Evolutionary conservation across 2,113 vertebrate genomes (phyloP), one percentile per base, ranked within the genome.

Genomic region (Megalops atlanticus): DNA sequence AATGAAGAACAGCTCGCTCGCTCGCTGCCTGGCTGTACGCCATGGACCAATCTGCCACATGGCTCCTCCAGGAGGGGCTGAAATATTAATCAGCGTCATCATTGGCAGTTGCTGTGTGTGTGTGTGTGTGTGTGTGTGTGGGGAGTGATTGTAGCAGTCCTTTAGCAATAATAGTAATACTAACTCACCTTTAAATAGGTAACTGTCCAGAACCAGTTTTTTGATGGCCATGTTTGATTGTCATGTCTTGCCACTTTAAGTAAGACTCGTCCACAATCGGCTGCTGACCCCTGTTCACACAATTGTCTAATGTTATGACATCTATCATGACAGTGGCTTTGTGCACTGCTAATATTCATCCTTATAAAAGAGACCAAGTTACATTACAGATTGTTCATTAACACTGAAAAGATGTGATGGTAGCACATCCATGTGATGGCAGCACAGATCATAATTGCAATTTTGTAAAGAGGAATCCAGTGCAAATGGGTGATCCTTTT

Each of bases 41-140:
- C 38, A 41, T 11, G 36, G 8, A 16, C 39, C 38, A 18, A 74
- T 24, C 18, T 36, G 40, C 38, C 72, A 74, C 72, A 74, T 40
- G 16, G 15, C 36, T 40, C 24, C 3, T 36, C 12, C 18, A 52
- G 43, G n/a, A 76, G 21, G 24, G 58, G 6, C 21, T 76, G 31
- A 52, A 76, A 47, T 76, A 52, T 76, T 76, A 76, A 76, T 52
- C 43, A 49, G 45, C 39, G 31, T 35, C 47, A 52, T 74, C 40
- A 49, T 52, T 64, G 58, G 5, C 24, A 27, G 24, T 27, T 24
- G 58, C 8, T 27, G 38, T 74, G 38, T n/a, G 72, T 39, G 72
- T 8, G 24, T 10, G 31, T 64, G n/a, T 27, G 58, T 6, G 43
- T 27, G 38, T 74, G 38, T n/a, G 72, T 39, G 72, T 8, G 24